Evolutionary conservation across 2,888 invertebrate species (phyloP), one percentile per base, ranked within the genome.

Genomic region (Neocrepidodera transversa): DNA sequence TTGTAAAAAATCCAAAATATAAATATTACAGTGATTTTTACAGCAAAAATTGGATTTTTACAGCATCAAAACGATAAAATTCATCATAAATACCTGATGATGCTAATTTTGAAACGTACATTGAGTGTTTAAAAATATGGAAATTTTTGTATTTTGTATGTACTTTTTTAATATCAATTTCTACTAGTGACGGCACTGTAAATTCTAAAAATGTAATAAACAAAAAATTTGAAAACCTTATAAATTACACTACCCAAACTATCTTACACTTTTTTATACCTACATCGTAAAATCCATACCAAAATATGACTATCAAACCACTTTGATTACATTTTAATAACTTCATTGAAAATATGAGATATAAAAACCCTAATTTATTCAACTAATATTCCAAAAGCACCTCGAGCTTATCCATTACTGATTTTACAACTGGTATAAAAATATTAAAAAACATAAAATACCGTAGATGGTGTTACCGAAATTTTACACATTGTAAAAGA

Each of bases 401-500:
- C 66, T 70, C 49, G 66, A 54, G 54, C 54, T 59, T 53, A 52
- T 51, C 36, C 42, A 50, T 26, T 40, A 13, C 38, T 48, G 58
- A 26, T 65, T 68, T 68, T 64, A 66, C 63, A 50, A 48, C 65
- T 63, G 28, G 18, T 60, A 67, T 67, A 67, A 67, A 67, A 67
- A 63, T 63, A 55, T 58, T 60, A 13, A 17, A 35, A 53, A 59
- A 52, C 32, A 53, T 60, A 65, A 67, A 62, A 63, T 62, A 65
- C 57, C 60, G 47, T 60, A 36, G 47, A 40, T 43, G 36, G 16
- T 59, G 59, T 59, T 59, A 51, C 50, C 58, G 60, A 65, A 66
- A 54, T 66, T 65, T 68, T 66, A 64, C 68, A 68, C 67, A 65
- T 66, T 70, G 65, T 67, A 61, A 65, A 65, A 64, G 61, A 54